Evolutionary conservation across 1,140 invertebrate species (phyloP), one percentile per base, ranked within the genome.

Genomic region (Drosophila truncata): DNA sequence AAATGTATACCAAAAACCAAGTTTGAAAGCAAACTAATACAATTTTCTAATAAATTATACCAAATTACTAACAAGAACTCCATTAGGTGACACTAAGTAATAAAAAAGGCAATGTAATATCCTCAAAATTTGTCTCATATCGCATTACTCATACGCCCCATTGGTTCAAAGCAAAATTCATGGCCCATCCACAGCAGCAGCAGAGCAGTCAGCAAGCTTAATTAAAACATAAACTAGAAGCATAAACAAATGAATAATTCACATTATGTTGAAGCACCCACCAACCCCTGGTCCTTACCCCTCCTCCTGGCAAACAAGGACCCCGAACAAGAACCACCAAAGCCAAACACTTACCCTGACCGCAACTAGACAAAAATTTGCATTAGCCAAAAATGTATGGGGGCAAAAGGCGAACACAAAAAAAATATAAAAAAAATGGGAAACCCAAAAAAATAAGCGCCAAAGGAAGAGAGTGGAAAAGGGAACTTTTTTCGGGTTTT

Each of bases 191-290:
- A 10, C 13, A 8, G n/a, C 13, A 8, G n/a, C 13, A 25, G n/a
- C 31, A 31, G 31, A 14, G n/a, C 31, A 31, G 18, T n/a, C 35
- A 72, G 35, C 65, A 37, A 59, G 75, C 75, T 86, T 86, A 86
- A 87, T 86, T 86, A 86, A 86, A 82, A 79, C 83, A 86, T 79
- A 60, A 86, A 82, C 80, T 80, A 74, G 79, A 37, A 73, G 70
- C 83, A 82, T 79, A 86, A 86, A 73, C 83, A 72, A 86, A 86
- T 86, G 83, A 86, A 86, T 82, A 80, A 86, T 86, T 87, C 83
- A 87, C 82, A 76, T 72, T 73, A 76, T 76, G 78, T 62, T 86
- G 79, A 76, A 49, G 65, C 44, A 46, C 35, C 63, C 61, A 9
- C 27, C 61, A 9, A 20, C 20, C 20, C 9, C 18, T 2, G 7